These are phyloP conservation scores for Eulithis testata DNA, from an alignment of 2,888 invertebrate species.

Conservation along the genomic window DNA sequence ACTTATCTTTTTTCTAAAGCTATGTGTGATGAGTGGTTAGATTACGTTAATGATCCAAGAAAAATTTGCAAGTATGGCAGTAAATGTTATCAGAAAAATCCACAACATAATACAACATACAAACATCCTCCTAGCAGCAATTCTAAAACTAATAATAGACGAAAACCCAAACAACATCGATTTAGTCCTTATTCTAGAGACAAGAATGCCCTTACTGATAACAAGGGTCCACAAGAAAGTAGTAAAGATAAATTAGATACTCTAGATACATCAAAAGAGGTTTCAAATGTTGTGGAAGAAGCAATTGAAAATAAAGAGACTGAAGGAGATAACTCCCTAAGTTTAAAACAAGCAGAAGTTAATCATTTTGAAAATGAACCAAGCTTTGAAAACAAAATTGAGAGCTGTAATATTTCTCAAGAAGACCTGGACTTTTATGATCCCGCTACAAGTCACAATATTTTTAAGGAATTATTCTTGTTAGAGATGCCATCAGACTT, in stretches of 20 bases:
- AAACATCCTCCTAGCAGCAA: conserved; percentile 87
- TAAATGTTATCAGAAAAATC: conserved; percentile 93
- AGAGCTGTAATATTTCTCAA: conserved; percentile 46
- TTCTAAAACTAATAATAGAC: conserved; percentile 48
- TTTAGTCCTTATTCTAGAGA: conserved; percentile 55
- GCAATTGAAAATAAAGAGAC: neutral
- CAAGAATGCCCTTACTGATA: neutral
- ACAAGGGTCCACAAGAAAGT: neutral
- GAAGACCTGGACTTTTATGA: conserved; percentile 67
- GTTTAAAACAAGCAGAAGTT: neutral
- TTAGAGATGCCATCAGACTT: conserved; percentile 96
- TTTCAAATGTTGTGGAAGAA: neutral
- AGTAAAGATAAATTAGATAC: conserved; percentile 6
- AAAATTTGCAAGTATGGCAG: conserved; percentile 90
- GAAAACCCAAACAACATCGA: conserved; percentile 49
- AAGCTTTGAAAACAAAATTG: conserved; percentile 1
- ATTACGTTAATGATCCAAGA: conserved; percentile 74
- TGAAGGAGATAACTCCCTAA: neutral
- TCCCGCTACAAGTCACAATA: conserved; percentile 73
- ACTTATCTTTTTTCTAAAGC: neutral
- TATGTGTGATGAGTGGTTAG: conserved; percentile 70
- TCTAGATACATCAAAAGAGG: conserved; percentile 1
- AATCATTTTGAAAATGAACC: neutral
- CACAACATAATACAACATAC: conserved; percentile 88
- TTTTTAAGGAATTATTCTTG: conserved; percentile 90